Evolutionary conservation across 2,113 vertebrate genomes (phyloP), one percentile per base, ranked within the genome.

Genomic region (Larimichthys crocea): DNA sequence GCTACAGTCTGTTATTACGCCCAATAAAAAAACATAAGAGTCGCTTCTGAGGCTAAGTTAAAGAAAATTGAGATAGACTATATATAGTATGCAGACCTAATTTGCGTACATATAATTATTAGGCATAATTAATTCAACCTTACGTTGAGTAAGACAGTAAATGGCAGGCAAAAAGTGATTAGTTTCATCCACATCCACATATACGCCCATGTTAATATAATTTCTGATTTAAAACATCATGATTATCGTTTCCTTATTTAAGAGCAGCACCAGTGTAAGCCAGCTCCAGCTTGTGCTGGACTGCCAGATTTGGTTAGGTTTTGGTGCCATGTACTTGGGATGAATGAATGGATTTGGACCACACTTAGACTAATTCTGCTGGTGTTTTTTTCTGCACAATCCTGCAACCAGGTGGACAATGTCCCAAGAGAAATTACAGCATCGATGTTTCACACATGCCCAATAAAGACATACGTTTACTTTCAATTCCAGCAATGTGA

Each of bases 21-120:
- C 50, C 64, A 53, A 22, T 2, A 78, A 78, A 63, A 80, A n/a
- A 42, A 16, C 29, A 72, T 14, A 2, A 24, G 24, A 48, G 35
- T 22, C 3, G 2, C 42, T 56, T 70, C 40, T 49, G 16, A 1
- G 4, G 65, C 2, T 1, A 19, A 10, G 11, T 40, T 57, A 19
- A 56, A 20, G 22, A 5, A 2, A 19, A 69, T 3, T 16, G 1
- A 61, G 22, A 52, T 5, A 49, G 31, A 12, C 5, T 24, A 16
- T 26, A 40, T 10, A 8, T 8, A 31, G 31, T 31, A 44, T 61
- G 8, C 40, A 52, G 10, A 53, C 29, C 1, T 15, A 55, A 53
- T 53, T 40, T 46, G 10, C 60, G 4, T 29, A 19, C 22, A 59
- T 10, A 53, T 63, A 24, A 10, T 48, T 26, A 64, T 5, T 7